Evolutionary conservation across 2,113 vertebrate genomes (phyloP).

Genomic region (rabbit (Oryctolagus cuniculus)): DNA sequence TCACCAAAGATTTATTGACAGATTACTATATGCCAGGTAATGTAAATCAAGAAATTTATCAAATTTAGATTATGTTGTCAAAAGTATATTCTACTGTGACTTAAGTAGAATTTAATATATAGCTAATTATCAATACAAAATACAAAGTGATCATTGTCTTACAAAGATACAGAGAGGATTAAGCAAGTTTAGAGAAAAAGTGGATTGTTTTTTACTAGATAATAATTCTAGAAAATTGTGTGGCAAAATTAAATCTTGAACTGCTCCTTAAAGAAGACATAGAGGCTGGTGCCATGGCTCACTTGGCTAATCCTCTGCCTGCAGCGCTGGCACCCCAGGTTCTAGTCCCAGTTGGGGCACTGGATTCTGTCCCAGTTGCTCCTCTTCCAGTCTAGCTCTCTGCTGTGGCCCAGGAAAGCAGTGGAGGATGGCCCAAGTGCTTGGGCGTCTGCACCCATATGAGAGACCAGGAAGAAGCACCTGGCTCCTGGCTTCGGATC

Average conservation of each 20-base stretch:
- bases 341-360: too few relatives aligned
- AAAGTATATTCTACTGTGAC: neutral
- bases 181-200: neutral
- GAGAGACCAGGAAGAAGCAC: too few relatives aligned
- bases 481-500: too few relatives aligned
- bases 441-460: too few relatives aligned
- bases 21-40: neutral
- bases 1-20: neutral
- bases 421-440: too few relatives aligned
- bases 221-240: neutral
- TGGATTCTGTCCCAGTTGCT: too few relatives aligned
- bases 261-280: neutral
- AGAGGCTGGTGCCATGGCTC: too few relatives aligned
- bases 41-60: neutral
- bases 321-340: too few relatives aligned
- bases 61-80: neutral
- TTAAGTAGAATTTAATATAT: neutral
- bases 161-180: neutral
- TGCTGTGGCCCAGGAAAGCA: too few relatives aligned
- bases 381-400: too few relatives aligned
- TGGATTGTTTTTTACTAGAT: neutral
- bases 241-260: slow-evolving; percentile 3
- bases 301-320: too few relatives aligned
- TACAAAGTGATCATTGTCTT: neutral
- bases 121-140: neutral